Evolutionary conservation across 2,113 vertebrate species (phyloP).

Genomic region (Gymnorhina tibicen): DNA sequence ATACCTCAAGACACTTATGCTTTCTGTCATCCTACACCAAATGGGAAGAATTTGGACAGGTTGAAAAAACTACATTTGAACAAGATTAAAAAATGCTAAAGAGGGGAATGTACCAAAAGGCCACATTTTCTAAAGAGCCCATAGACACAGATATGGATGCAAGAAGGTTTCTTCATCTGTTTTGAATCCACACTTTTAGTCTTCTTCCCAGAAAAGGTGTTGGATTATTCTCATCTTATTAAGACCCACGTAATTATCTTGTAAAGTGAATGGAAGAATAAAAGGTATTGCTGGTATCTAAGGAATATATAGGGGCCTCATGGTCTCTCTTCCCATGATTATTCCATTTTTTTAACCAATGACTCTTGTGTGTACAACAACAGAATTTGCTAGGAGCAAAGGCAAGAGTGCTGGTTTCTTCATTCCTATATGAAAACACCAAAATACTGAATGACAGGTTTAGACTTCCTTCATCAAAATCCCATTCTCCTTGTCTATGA

Average conservation of each 20-base stretch:
- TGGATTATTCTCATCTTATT: neutral
- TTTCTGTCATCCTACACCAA: neutral
- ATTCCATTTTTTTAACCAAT: neutral
- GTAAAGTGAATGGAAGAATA: neutral
- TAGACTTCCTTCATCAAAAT: neutral
- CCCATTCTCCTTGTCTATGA: neutral
- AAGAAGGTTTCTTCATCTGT: neutral
- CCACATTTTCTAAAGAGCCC: neutral
- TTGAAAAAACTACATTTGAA: neutral
- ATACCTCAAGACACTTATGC: neutral
- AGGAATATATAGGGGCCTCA: neutral
- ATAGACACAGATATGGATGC: neutral
- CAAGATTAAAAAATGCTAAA: neutral
- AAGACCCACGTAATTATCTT: neutral
- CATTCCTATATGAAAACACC: neutral
- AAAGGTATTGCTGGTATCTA: neutral
- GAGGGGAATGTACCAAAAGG: neutral
- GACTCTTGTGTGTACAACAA: neutral
- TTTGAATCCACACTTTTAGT: neutral
- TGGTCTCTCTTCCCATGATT: neutral
- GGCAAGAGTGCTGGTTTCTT: fast-evolving
- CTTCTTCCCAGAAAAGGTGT: neutral
- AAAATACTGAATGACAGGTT: neutral
- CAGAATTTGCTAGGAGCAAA: neutral
- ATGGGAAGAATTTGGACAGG: neutral